A percentile compares a stretch with the other conserved stretches of the same genome.
Conservation (phyloP, 2,797 vertebrate genomes). For the Microcaecilia unicolor region DNA sequence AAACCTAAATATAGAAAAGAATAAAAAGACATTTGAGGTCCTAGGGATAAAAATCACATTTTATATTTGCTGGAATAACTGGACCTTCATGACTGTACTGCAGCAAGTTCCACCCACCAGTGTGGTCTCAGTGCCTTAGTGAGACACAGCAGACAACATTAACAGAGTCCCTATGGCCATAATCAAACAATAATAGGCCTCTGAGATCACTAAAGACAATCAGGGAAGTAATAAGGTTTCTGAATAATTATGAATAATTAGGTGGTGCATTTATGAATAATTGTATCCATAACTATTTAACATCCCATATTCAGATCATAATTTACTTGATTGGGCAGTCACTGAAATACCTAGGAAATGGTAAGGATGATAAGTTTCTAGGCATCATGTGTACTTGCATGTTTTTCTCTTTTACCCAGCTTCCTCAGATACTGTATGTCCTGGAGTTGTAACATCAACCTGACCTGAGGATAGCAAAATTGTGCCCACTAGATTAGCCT, state of each 20-base stretch:
- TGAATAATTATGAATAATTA: constrained; percentile 73
- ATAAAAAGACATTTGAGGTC: constrained; percentile 19
- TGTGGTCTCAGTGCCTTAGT: constrained; percentile 18
- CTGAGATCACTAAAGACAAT: constrained; percentile 55
- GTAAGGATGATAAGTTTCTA: no score
- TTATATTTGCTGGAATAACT: no score
- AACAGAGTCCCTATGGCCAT: constrained; percentile 43
- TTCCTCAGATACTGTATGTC: no score
- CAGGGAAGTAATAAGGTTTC: constrained; percentile 59
- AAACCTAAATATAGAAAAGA: constrained; percentile 20
- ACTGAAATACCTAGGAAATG: no score
- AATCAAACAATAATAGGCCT: constrained; percentile 58
- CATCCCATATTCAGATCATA: constrained; percentile 55
- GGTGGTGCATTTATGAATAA: constrained; percentile 66
- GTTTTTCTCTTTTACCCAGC: no score
- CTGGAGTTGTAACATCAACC: no score
- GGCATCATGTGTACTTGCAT: no score
- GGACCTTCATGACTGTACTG: constrained; percentile 9
- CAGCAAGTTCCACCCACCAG: constrained; percentile 11
- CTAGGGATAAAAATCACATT: no score
- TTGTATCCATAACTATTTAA: constrained; percentile 65
- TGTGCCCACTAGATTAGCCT: no score
- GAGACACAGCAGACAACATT: constrained; percentile 30
- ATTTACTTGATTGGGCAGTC: constrained; percentile 47
- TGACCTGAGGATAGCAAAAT: no score